Percentiles rank a stretch among this genome's conserved stretches.
Conservation (phyloP, 2,888 invertebrate genomes). For the Rhimphoctona megacephalus region DNA sequence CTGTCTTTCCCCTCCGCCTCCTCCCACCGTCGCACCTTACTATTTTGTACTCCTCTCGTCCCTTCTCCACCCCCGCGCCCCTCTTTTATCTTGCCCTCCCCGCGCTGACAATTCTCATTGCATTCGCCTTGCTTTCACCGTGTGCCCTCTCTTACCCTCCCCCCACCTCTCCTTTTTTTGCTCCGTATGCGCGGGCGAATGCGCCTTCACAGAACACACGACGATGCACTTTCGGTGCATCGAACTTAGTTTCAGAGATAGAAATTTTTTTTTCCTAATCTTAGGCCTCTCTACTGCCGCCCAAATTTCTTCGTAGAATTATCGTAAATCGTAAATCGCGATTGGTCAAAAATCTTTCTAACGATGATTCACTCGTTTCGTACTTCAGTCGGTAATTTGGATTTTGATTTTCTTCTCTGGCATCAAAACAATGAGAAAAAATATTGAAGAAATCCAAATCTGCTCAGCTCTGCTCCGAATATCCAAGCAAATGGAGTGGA, state of each 20-base stretch:
- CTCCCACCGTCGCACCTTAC: conserved; percentile 65
- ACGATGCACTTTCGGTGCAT: conserved; percentile 64
- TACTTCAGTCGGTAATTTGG: no score
- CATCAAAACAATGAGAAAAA: no score
- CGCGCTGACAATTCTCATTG: conserved; percentile 39
- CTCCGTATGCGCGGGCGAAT: conserved; percentile 6
- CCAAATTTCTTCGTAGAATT: neutral
- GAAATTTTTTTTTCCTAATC: conserved; percentile 51
- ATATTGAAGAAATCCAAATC: no score
- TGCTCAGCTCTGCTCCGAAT: no score
- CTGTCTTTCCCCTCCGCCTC: conserved; percentile 65
- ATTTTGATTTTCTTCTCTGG: no score
- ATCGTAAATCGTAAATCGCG: no score
- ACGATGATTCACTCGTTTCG: no score
- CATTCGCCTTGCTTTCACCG: conserved; percentile 78
- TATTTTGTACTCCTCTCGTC: conserved; percentile 47
- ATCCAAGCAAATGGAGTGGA: no score
- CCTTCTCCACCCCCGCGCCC: conserved; percentile 31
- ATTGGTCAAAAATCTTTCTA: no score
- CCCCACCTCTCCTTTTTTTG: neutral
- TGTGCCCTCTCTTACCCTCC: conserved; percentile 43
- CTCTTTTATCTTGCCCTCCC: conserved; percentile 36
- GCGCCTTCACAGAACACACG: conserved; percentile 58
- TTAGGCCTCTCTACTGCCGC: neutral
- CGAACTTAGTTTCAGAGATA: conserved; percentile 61